phyloP scores from a whole-genome alignment of 2,113 vertebrate species.

The Nothobranchius kuhntae region DNA sequence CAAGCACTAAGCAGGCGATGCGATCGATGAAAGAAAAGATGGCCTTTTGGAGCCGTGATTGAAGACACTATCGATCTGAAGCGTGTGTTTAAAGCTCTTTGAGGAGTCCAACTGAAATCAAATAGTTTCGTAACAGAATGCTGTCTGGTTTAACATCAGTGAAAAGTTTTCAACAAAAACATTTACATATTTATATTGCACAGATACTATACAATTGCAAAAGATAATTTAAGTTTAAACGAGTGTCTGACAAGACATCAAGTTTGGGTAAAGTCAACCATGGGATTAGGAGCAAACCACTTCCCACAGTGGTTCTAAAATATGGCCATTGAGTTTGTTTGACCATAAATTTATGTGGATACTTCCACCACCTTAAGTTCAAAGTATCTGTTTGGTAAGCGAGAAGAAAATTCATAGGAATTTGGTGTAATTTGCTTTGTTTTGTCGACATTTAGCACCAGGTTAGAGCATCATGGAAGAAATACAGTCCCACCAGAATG shows the following conservation, averaged over 20 bases:
- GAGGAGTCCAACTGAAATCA: slow-evolving; percentile 22
- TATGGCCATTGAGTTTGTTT: not conserved
- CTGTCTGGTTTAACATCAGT: no score
- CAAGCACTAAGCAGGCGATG: slow-evolving; percentile 18
- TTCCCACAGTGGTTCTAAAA: not conserved
- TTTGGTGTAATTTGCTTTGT: no score
- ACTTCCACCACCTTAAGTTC: not conserved
- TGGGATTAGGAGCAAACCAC: slow-evolving; percentile 1
- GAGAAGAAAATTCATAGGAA: no score
- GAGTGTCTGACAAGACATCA: not conserved
- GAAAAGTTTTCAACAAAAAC: slow-evolving; percentile 1
- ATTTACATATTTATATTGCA: not conserved
- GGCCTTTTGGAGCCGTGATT: slow-evolving; percentile 27
- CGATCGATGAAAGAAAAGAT: slow-evolving; percentile 30
- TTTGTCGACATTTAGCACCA: no score
- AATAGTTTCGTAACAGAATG: not conserved
- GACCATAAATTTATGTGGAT: no score
- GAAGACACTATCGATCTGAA: slow-evolving; percentile 24
- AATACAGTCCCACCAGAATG: no score
- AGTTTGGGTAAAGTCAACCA: not conserved
- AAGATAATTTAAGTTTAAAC: slow-evolving; percentile 4
- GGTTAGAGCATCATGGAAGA: no score
- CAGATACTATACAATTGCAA: not conserved
- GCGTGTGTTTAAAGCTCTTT: slow-evolving; percentile 11
- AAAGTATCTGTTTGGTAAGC: no score